Evolutionary conservation across 2,113 vertebrate species (phyloP).

Genomic region (Felis catus): DNA sequence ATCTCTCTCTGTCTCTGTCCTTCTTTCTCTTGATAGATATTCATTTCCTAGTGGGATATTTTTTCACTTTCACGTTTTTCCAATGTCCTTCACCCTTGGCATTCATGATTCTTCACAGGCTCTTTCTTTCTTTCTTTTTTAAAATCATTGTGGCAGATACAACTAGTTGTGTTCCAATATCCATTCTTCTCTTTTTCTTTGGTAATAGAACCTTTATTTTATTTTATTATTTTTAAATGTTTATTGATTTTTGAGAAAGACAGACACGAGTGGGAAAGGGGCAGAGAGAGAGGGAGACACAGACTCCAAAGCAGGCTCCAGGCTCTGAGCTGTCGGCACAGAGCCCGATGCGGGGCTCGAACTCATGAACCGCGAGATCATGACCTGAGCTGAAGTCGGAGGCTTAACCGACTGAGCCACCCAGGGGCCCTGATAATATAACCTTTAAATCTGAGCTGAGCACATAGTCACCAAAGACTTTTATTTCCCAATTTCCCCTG

Average conservation of each 20-base stretch:
- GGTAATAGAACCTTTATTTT: background rate
- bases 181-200: background rate
- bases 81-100: background rate
- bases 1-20: background rate
- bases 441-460: background rate
- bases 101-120: background rate
- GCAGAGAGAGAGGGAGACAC: no score
- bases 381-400: no score
- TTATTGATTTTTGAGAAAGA: no score
- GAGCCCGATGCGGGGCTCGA: no score
- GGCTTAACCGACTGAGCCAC: no score
- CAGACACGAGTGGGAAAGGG: no score
- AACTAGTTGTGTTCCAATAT: background rate
- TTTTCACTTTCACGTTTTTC: background rate
- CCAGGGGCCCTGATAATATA: background rate
- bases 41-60: background rate
- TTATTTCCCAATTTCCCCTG: background rate
- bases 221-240: no score
- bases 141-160: background rate
- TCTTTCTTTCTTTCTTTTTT: background rate
- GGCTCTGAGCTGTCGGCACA: no score
- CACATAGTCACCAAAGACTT: background rate
- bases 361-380: no score
- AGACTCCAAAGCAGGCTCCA: no score
- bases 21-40: background rate